These are phyloP conservation scores for Rhagoletis pomonella DNA, from an alignment of 1,140 invertebrate genomes.

Conservation along the genomic window DNA sequence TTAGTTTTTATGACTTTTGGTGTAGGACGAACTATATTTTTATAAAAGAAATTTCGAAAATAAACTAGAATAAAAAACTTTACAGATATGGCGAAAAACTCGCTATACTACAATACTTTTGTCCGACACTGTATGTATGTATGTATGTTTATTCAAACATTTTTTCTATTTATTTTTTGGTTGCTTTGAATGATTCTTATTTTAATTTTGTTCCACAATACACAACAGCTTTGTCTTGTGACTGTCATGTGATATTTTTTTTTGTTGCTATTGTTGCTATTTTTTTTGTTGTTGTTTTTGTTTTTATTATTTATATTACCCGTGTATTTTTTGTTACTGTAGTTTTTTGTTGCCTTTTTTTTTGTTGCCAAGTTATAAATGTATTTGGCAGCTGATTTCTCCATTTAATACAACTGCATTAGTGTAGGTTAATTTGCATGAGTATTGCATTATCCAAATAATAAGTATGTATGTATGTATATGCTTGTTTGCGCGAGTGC, in stretches of 20 bases:
- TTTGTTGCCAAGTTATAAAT: neutral
- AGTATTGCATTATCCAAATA: neutral
- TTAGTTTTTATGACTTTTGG: too few species aligned
- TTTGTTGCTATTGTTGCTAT: neutral
- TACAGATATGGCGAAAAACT: too few species aligned
- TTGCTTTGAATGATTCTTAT: neutral
- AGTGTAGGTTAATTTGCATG: neutral
- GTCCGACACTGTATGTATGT: too few species aligned
- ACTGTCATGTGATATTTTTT: constrained; percentile 13
- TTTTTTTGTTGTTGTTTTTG: neutral
- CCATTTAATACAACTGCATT: neutral
- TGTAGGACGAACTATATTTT: too few species aligned
- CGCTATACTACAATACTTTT: too few species aligned
- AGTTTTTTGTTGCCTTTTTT: neutral
- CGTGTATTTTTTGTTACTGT: neutral
- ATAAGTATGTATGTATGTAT: neutral
- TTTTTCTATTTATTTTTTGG: too few species aligned
- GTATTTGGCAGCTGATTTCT: neutral
- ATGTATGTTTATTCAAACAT: too few species aligned
- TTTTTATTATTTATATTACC: neutral
- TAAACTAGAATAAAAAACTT: too few species aligned
- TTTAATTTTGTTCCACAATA: neutral
- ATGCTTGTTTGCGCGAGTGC: neutral
- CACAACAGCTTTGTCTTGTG: constrained; percentile 18
- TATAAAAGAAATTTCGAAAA: too few species aligned